Base-by-base conservation (phyloP, 2,888 invertebrate species). In the Hecatera dysodea region DNA sequence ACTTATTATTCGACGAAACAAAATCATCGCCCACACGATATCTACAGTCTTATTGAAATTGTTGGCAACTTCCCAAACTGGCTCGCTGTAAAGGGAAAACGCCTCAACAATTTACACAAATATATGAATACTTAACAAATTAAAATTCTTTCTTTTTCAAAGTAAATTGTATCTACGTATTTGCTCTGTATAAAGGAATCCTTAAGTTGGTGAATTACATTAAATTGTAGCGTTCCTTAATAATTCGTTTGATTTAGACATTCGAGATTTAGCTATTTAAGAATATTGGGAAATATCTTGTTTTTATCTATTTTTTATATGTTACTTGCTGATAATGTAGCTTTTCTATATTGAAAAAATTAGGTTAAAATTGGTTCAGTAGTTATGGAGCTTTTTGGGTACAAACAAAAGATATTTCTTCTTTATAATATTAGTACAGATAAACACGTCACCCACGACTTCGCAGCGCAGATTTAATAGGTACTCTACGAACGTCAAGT, bases 41-140 rank as follows among this genome's bases (percentile, higher is more conserved):
- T 5, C 44, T 24, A 39, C 55, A 33, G 36, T 56, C 17, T 66
- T 68, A 73, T 73, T 75, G 68, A 60, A 75, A 73, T 73, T 73
- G 73, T 73, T 73, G 33, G 33, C 36, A 75, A 73, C 48, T 73
- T 50, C 27, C 33, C 36, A 36, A 46, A 48, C 60, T 9, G 36
- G 42, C 12, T 29, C 42, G 55, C 44, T n/a, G 55, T 19, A 48
- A 73, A 61, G n/a, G 36, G n/a, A 50, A 75, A 52, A 66, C 17
- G 2, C 48, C 60, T 44, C 15, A 50, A 73, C 48, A 73, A 61
- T 61, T 39, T 55, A 55, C 55, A n/a, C 44, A 68, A 75, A 55
- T 60, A 44, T 67, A 68, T 75, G 48, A 56, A 75, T 56, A 68
- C 68, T 56, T 61, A 66, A 50, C 68, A 68, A 42, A 68, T 73